phyloP scores from a whole-genome alignment of 2,888 invertebrate species.

The Cryptocheilus praepositus region DNA sequence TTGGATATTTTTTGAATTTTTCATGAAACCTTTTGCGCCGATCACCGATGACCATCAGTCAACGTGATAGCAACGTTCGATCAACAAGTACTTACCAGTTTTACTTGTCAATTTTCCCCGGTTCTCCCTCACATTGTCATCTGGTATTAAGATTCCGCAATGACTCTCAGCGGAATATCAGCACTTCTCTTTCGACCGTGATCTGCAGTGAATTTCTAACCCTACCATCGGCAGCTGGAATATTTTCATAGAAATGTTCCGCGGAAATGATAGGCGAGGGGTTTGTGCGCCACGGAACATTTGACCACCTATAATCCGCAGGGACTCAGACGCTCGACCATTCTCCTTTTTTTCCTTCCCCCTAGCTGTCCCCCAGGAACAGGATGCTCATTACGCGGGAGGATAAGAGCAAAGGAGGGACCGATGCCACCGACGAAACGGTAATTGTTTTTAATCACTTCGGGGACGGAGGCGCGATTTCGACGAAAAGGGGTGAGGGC shows the following conservation, averaged over 20 bases:
- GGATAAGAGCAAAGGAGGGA: conserved; percentile 23
- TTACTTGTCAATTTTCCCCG: too few species aligned
- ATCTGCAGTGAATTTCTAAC: conserved; percentile 42
- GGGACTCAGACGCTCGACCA: conserved; percentile 61
- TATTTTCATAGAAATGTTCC: conserved; percentile 69
- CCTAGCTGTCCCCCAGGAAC: conserved; percentile 23
- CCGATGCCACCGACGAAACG: conserved; percentile 60
- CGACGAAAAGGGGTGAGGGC: conserved; percentile 46
- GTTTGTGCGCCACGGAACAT: conserved; percentile 28
- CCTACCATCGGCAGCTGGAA: conserved; percentile 46
- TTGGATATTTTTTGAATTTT: too few species aligned
- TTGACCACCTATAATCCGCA: conserved; percentile 62
- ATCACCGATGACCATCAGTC: too few species aligned
- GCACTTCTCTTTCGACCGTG: background rate
- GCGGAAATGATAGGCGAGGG: conserved; percentile 56
- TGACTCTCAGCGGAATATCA: too few species aligned
- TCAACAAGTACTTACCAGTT: too few species aligned
- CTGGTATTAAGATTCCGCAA: too few species aligned
- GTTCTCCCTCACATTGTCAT: too few species aligned
- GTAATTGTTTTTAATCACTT: conserved; percentile 73
- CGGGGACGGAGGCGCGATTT: conserved; percentile 51
- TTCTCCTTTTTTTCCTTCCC: conserved; percentile 28
- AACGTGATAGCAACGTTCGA: too few species aligned
- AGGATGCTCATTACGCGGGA: conserved; percentile 59
- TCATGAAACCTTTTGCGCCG: too few species aligned